These are phyloP conservation scores for Sarcophaga variegata DNA, from an alignment of 2,888 invertebrate species.

Conservation along the genomic window DNA sequence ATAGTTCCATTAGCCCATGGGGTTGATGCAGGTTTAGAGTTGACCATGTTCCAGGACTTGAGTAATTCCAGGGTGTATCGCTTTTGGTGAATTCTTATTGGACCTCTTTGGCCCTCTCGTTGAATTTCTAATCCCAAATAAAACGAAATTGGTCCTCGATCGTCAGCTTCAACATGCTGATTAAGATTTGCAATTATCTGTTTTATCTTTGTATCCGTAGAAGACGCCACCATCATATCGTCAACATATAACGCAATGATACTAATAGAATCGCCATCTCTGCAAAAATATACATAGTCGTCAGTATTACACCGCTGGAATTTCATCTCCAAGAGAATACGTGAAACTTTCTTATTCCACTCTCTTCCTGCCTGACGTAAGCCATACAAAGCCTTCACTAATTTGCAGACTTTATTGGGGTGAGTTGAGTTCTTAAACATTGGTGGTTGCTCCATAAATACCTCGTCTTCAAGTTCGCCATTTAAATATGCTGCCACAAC, in stretches of 20 bases:
- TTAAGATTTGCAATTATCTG: constrained; percentile 47
- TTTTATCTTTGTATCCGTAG: constrained; percentile 7
- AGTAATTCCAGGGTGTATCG: constrained; percentile 34
- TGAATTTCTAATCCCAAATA: constrained; percentile 63
- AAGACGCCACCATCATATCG: constrained; percentile 27
- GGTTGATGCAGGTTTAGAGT: constrained; percentile 53
- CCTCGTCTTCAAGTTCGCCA: constrained; percentile 58
- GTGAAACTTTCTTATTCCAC: constrained; percentile 49
- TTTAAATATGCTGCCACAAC: constrained; percentile 65
- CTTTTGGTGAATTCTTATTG: constrained; percentile 48
- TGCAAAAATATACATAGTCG: constrained; percentile 50
- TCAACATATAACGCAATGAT: constrained; percentile 39
- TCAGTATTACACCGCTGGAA: constrained; percentile 47
- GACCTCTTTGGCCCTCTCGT: constrained; percentile 43
- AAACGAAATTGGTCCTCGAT: constrained; percentile 39
- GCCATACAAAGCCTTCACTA: constrained; percentile 61
- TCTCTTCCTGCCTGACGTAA: constrained; percentile 56
- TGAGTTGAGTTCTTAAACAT: constrained; percentile 40
- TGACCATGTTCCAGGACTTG: constrained; percentile 51
- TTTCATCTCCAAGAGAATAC: constrained; percentile 32
- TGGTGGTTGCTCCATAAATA: constrained; percentile 62
- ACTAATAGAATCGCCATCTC: constrained; percentile 20
- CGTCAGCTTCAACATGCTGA: constrained; percentile 32
- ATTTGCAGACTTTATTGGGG: constrained; percentile 54
- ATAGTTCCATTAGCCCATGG: constrained; percentile 49